phyloP scores from a whole-genome alignment of 2,888 invertebrate genomes.

The Cosmorhoe ocellata region DNA sequence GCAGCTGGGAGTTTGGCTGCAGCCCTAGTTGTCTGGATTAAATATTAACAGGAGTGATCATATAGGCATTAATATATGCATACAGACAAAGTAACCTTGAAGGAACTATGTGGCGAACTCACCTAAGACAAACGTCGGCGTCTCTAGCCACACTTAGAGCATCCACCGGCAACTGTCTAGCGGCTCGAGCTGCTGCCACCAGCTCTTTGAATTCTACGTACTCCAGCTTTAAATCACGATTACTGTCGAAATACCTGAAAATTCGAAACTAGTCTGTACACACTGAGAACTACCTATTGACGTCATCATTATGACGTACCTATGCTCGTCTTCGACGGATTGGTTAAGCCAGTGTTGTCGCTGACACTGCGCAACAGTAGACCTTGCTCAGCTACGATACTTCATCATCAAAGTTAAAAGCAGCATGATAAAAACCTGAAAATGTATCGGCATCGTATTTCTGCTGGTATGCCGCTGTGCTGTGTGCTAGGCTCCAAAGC shows the following conservation, averaged over 20 bases:
- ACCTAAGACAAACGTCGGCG: conserved; percentile 68
- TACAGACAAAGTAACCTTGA: neutral
- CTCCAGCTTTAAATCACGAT: conserved; percentile 77
- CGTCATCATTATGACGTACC: too few relatives aligned
- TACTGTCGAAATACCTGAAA: conserved; percentile 81
- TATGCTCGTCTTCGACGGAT: too few relatives aligned
- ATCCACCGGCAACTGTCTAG: conserved; percentile 78
- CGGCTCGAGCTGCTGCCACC: conserved; percentile 78
- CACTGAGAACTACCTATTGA: too few relatives aligned
- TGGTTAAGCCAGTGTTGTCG: too few relatives aligned
- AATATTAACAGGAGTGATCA: neutral
- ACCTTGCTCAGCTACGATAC: too few relatives aligned
- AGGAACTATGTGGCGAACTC: neutral
- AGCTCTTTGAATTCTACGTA: conserved; percentile 83
- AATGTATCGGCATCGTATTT: conserved; percentile 86
- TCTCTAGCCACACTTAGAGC: conserved; percentile 80
- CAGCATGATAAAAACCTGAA: conserved; percentile 72
- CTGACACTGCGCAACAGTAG: too few relatives aligned
- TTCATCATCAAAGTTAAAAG: neutral
- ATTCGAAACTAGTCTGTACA: too few relatives aligned
- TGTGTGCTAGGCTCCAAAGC: conserved; percentile 85
- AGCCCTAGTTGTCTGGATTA: conserved; percentile 56
- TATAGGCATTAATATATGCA: too few relatives aligned
- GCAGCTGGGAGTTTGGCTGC: conserved; percentile 55
- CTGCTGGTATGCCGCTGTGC: conserved; percentile 85